phyloP scores from a whole-genome alignment of 53 echinoderm and acorn worm genomes.

The Apostichopus leukothele region DNA sequence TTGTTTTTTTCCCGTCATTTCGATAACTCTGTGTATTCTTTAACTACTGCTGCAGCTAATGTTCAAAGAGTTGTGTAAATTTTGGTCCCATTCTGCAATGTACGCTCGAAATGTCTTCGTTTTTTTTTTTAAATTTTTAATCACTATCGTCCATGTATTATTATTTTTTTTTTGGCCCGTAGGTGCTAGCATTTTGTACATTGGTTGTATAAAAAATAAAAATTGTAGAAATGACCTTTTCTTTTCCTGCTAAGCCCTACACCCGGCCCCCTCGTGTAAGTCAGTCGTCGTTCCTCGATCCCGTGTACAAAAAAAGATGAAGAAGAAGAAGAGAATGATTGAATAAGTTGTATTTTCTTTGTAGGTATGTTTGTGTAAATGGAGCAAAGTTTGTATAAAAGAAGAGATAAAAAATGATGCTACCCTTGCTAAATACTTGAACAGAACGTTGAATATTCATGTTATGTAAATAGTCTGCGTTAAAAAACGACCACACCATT shows the following conservation, averaged over 20 bases:
- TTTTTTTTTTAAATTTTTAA: background rate
- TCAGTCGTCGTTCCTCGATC: background rate
- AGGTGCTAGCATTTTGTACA: constrained; percentile 47
- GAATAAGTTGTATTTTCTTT: background rate
- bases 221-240: constrained; percentile 13
- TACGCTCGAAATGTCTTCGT: background rate
- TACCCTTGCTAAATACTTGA: constrained; percentile 26
- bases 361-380: constrained; percentile 18
- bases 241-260: constrained; percentile 21
- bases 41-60: constrained; percentile 11
- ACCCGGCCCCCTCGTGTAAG: background rate
- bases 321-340: background rate
- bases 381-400: constrained; percentile 41
- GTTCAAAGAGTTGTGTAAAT: constrained; percentile 19
- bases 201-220: constrained; percentile 36
- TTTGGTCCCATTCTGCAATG: constrained; percentile 31
- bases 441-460: constrained; percentile 23
- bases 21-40: constrained; percentile 26
- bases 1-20: background rate
- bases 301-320: background rate
- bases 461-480: constrained; percentile 18
- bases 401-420: background rate
- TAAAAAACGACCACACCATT: background rate
- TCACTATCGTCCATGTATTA: too few relatives aligned
- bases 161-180: background rate